Evolutionary conservation across 2,797 vertebrate genomes (phyloP).

Genomic region (Aplochiton taeniatus): DNA sequence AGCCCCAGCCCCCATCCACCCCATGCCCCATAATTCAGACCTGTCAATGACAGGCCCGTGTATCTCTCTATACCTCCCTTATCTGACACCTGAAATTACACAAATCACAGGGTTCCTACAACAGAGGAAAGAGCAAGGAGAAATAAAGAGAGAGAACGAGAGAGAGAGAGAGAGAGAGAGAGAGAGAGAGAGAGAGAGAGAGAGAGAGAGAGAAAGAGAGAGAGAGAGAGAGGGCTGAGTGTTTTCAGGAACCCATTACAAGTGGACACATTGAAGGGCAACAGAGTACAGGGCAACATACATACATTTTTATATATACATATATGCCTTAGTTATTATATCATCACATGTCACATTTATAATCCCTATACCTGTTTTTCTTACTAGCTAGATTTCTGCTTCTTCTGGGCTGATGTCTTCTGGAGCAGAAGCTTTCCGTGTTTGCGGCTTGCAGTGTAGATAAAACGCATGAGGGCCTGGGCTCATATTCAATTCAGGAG

Average conservation of each 20-base stretch:
- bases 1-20: conserved; percentile 27
- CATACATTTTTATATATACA: too few relatives aligned
- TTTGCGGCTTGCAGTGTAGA: conserved; percentile 45
- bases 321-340: too few relatives aligned
- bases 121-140: neutral
- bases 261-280: too few relatives aligned
- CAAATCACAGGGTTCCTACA: conserved; percentile 53
- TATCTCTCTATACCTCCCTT: conserved; percentile 64
- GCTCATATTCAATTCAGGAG: conserved; percentile 41
- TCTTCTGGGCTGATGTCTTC: too few relatives aligned
- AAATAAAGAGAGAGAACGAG: conserved; percentile 24
- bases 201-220: conserved; percentile 33
- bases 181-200: neutral
- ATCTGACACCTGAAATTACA: conserved; percentile 70
- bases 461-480: conserved; percentile 55
- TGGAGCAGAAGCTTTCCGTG: conserved; percentile 13
- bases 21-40: conserved; percentile 69
- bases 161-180: neutral
- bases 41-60: conserved; percentile 64
- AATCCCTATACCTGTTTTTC: too few relatives aligned
- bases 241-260: too few relatives aligned
- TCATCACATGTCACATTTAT: too few relatives aligned
- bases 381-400: too few relatives aligned
- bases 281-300: too few relatives aligned
- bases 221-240: conserved; percentile 30